A percentile compares a stretch with the other conserved stretches of the same genome.
Evolutionary conservation across 2,888 invertebrate genomes (phyloP).

Genomic region (Frankliniella fusca): DNA sequence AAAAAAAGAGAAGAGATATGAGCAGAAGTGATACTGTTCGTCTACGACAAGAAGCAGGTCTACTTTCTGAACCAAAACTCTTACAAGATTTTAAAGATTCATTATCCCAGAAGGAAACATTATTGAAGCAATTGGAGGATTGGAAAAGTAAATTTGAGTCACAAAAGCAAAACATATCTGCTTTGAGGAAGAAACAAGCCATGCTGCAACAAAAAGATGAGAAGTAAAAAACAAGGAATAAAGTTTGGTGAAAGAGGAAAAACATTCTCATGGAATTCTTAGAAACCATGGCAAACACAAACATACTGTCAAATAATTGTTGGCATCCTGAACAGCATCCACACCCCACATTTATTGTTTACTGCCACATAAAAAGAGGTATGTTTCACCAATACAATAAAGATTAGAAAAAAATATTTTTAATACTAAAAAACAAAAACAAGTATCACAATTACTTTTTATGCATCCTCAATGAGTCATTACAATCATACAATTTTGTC

Average conservation of each 20-base stretch:
- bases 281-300: no score
- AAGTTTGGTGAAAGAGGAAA: neutral
- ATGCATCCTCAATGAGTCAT: neutral
- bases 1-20: slow-evolving; percentile 47
- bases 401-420: no score
- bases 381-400: no score
- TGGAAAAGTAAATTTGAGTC: slow-evolving; percentile 1
- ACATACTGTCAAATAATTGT: no score
- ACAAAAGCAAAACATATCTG: neutral
- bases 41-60: slow-evolving; percentile 50
- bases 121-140: neutral
- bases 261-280: no score
- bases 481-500: no score
- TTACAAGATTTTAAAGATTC: slow-evolving; percentile 51
- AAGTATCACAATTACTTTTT: neutral
- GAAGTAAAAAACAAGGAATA: neutral
- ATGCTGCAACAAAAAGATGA: neutral
- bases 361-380: no score
- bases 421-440: no score
- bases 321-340: no score
- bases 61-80: slow-evolving; percentile 51
- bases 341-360: no score
- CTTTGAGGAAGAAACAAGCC: neutral
- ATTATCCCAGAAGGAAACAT: neutral
- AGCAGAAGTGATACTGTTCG: slow-evolving; percentile 48